Evolutionary conservation across 92 coral and sea anemone genomes (phyloP).

Genomic region (Phenganax marumi): DNA sequence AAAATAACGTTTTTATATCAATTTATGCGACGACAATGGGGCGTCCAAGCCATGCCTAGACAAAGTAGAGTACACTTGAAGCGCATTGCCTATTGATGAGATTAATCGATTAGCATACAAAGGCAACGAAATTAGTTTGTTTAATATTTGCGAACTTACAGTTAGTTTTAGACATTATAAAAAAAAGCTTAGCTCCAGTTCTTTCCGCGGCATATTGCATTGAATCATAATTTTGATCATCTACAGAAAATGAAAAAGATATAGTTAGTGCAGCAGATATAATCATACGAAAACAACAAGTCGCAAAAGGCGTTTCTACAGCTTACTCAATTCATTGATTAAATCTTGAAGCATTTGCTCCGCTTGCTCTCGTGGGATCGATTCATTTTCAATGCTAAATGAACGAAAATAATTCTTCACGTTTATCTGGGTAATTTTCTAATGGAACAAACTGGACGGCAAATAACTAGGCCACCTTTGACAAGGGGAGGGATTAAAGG

Average conservation of each 20-base stretch:
- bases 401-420: background rate
- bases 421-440: too few species aligned
- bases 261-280: background rate
- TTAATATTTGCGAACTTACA: constrained; percentile 58
- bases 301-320: background rate
- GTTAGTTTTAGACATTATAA: constrained; percentile 80
- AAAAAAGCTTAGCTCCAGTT: constrained; percentile 85
- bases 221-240: constrained; percentile 80
- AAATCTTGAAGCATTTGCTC: constrained; percentile 92
- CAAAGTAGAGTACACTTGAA: too few species aligned
- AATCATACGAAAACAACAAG: background rate
- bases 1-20: too few species aligned
- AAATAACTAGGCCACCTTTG: too few species aligned
- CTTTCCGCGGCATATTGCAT: constrained; percentile 88
- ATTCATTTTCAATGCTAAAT: constrained; percentile 82
- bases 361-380: constrained; percentile 91
- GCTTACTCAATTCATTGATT: constrained; percentile 91
- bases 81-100: too few species aligned
- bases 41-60: too few species aligned
- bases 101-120: too few species aligned
- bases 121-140: background rate
- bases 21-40: too few species aligned
- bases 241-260: constrained; percentile 41
- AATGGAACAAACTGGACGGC: too few species aligned
- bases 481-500: too few species aligned